Base-by-base conservation (phyloP, 2,888 invertebrate genomes). In the Philhelius pedissequus region DNA sequence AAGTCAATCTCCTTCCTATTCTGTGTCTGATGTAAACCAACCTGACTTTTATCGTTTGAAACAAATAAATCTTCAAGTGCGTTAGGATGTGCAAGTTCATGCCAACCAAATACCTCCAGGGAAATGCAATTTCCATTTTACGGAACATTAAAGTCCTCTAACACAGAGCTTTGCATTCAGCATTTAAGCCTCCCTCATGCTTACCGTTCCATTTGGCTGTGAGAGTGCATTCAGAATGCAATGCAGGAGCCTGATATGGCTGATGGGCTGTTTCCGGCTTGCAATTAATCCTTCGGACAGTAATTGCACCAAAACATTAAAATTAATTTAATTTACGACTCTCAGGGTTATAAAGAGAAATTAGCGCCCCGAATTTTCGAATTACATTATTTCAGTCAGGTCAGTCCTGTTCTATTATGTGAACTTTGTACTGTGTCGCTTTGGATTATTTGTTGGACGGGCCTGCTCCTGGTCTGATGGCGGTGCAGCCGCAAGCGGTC, bases 251-350 rank as follows among this genome's bases (percentile, higher is more conserved):
- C 18, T n/a, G n/a, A n/a, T n/a, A n/a, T n/a, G 9, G 22, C 8
- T 45, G 35, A 18, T 22, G 58, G 38, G 22, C 48, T 30, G 9
- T 48, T 71, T n/a, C n/a, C n/a, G n/a, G n/a, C n/a, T n/a, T 71
- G 84, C 75, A 84, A 84, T 84, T 84, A 84, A 84, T 84, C 80
- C 80, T 66, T 71, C 4, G 54, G 79, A 84, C 84, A 84, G 80
- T 84, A 84, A 84, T 84, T 84, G 70, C 76, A 80, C 71, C 71
- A 80, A n/a, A 76, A 68, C 84, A 80, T 84, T 84, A 84, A 84
- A 84, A 84, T 84, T 80, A 84, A 84, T 84, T 84, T 79, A 84
- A 84, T 84, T 84, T 84, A 84, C 80, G 84, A 76, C 80, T 56
- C 38, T 71, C 27, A 43, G 60, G 75, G 66, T 76, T 68, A 80